phyloP scores from a whole-genome alignment of 1,140 invertebrate genomes.

The Euborellia annulipes region DNA sequence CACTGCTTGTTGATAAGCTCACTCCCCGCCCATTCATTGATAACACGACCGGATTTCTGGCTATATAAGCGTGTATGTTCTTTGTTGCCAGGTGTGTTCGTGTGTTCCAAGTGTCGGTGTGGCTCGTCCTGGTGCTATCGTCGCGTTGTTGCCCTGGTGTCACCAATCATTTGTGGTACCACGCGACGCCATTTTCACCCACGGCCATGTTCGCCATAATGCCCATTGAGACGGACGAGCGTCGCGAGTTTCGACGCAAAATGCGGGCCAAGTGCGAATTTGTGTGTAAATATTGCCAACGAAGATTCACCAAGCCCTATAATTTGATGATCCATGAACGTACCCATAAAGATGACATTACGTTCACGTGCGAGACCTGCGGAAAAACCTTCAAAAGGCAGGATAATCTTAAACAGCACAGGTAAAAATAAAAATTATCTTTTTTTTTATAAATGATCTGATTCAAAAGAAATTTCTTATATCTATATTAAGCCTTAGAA shows the following conservation, averaged over 20 bases:
- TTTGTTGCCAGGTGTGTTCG: too few relatives aligned
- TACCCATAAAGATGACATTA: conserved; percentile 95
- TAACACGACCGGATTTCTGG: too few relatives aligned
- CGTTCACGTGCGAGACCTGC: conserved; percentile 97
- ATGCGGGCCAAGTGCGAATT: conserved; percentile 92
- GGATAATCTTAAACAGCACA: conserved; percentile 90
- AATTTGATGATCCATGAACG: conserved; percentile 98
- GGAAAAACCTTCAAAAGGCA: conserved; percentile 96
- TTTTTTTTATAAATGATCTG: too few relatives aligned
- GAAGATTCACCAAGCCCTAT: conserved; percentile 97
- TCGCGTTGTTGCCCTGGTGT: too few relatives aligned
- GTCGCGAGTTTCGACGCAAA: conserved; percentile 81
- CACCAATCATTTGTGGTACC: too few relatives aligned
- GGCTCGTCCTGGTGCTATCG: too few relatives aligned
- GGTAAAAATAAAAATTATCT: conserved; percentile 36
- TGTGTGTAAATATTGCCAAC: conserved; percentile 97
- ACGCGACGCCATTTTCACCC: conserved; percentile 2
- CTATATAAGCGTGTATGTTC: too few relatives aligned
- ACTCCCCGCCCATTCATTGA: too few relatives aligned
- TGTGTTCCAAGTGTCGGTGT: too few relatives aligned
- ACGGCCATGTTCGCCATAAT: conserved; percentile 71
- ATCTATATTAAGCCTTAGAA: too few relatives aligned
- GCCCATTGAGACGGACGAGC: conserved; percentile 79
- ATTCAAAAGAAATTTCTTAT: too few relatives aligned
- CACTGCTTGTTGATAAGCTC: too few relatives aligned